phyloP scores from a whole-genome alignment of 2,888 invertebrate genomes.

The Coecobrya sp. region DNA sequence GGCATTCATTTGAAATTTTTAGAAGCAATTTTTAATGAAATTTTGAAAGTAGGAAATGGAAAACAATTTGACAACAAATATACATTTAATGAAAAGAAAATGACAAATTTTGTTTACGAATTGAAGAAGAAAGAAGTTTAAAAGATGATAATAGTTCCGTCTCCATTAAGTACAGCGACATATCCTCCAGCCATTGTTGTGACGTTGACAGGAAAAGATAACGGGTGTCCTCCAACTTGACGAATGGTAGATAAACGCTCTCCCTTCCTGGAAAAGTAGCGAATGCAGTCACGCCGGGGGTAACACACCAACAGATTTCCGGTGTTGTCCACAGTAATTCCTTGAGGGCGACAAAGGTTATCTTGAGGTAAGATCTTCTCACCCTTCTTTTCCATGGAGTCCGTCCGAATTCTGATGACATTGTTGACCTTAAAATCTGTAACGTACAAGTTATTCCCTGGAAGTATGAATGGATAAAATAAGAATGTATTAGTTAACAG shows the following conservation, averaged over 20 bases:
- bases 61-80: too few species aligned
- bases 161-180: slow-evolving; percentile 39
- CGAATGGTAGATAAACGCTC: slow-evolving; percentile 44
- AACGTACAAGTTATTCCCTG: slow-evolving; percentile 61
- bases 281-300: slow-evolving; percentile 73
- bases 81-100: too few species aligned
- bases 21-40: too few species aligned
- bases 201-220: slow-evolving; percentile 51
- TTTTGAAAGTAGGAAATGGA: too few species aligned
- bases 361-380: slow-evolving; percentile 52
- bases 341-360: slow-evolving; percentile 73
- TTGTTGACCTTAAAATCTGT: slow-evolving; percentile 75
- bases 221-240: slow-evolving; percentile 1
- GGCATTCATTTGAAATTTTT: too few species aligned
- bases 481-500: neutral
- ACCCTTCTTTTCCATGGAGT: neutral
- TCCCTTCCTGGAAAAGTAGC: slow-evolving; percentile 46
- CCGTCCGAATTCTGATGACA: slow-evolving; percentile 2
- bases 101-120: too few species aligned
- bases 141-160: slow-evolving; percentile 43
- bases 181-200: slow-evolving; percentile 56
- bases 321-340: slow-evolving; percentile 56
- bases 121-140: too few species aligned
- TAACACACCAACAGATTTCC: slow-evolving; percentile 75
- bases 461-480: neutral